Percentiles rank a stretch among this genome's conserved stretches.
Conservation (phyloP, 2,797 vertebrate genomes). For the Lithobates sylvaticus region DNA sequence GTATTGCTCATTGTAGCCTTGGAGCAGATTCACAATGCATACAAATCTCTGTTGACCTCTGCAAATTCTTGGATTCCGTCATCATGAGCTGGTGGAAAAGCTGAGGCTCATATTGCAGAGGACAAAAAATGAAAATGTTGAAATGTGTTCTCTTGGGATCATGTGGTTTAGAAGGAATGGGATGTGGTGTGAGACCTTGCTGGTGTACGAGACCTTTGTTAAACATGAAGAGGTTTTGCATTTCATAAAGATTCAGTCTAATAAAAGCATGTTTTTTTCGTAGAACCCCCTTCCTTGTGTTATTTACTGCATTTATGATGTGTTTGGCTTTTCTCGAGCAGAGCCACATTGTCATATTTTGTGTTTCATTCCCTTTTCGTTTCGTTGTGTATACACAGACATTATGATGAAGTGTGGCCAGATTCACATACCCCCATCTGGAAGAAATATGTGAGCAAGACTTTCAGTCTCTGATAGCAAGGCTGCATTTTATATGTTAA, state of each 20-base stretch:
- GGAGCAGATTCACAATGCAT: neutral
- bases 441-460: slow-evolving; percentile 45
- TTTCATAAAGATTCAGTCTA: neutral
- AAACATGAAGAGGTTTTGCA: neutral
- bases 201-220: neutral
- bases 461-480: slow-evolving; percentile 11
- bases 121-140: slow-evolving; percentile 1
- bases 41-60: slow-evolving; percentile 20
- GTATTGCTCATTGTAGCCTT: slow-evolving; percentile 18
- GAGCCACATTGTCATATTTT: neutral
- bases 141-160: slow-evolving; percentile 6
- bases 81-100: slow-evolving; percentile 15
- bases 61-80: slow-evolving; percentile 36
- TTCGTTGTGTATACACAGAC: slow-evolving; percentile 15
- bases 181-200: neutral
- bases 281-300: neutral
- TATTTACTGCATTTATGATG: neutral
- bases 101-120: slow-evolving; percentile 13
- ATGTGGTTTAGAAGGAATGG: slow-evolving; percentile 25
- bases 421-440: slow-evolving; percentile 56
- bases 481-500: neutral
- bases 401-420: slow-evolving; percentile 26
- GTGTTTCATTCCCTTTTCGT: neutral
- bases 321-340: slow-evolving; percentile 8
- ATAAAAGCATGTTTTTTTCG: neutral